Conservation (phyloP, 2,888 invertebrate genomes). For the Caenorhabditis japonica region DNA sequence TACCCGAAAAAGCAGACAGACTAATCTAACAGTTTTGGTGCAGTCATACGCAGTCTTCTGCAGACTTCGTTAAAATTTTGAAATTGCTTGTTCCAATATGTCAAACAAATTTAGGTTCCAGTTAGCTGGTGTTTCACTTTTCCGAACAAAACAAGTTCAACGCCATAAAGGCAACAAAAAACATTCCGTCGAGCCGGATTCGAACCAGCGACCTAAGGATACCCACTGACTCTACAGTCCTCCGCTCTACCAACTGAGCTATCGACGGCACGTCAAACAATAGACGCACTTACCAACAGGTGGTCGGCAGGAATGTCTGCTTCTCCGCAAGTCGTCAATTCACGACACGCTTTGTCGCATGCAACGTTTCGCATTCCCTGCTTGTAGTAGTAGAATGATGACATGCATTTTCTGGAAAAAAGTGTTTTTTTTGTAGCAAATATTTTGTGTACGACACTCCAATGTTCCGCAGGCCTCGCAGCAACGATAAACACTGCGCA, state of each 20-base stretch:
- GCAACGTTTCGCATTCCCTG: slow-evolving; percentile 57
- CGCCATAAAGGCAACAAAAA: too few species aligned
- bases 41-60: too few species aligned
- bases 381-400: slow-evolving; percentile 60
- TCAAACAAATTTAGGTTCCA: too few species aligned
- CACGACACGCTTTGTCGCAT: slow-evolving; percentile 76
- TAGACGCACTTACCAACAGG: slow-evolving; percentile 85
- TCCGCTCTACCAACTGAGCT: slow-evolving; percentile 66
- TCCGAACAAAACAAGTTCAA: too few species aligned
- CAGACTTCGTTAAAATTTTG: too few species aligned
- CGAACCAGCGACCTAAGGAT: slow-evolving; percentile 71
- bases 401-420: slow-evolving; percentile 56
- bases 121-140: too few species aligned
- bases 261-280: slow-evolving; percentile 53
- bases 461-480: too few species aligned
- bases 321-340: slow-evolving; percentile 92
- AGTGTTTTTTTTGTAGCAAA: background rate
- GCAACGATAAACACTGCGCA: too few species aligned
- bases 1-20: too few species aligned
- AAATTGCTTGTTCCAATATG: too few species aligned
- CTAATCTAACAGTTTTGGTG: too few species aligned
- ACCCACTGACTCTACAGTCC: slow-evolving; percentile 55
- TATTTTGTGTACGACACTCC: background rate
- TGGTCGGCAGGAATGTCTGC: slow-evolving; percentile 92
- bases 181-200: slow-evolving; percentile 67